A percentile compares a stretch with the other conserved stretches of the same genome.
phyloP scores from a whole-genome alignment of 2,888 invertebrate genomes.

The Scaptomyza flava region DNA sequence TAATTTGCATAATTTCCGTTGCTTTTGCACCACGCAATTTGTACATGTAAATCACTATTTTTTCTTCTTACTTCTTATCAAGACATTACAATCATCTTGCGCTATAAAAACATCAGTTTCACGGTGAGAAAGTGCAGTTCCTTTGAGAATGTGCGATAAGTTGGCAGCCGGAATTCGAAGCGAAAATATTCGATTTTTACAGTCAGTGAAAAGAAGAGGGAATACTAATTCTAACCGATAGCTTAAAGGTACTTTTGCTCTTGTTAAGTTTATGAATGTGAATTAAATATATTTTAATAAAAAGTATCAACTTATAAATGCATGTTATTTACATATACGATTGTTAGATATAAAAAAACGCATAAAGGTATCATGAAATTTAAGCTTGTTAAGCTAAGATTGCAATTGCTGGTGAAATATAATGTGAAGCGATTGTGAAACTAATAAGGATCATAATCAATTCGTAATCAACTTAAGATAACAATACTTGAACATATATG shows the following conservation, averaged over 20 bases:
- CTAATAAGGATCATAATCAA: slow-evolving; percentile 26
- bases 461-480: slow-evolving; percentile 40
- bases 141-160: slow-evolving; percentile 26
- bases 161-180: slow-evolving; percentile 2
- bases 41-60: slow-evolving; percentile 45
- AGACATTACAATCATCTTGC: slow-evolving; percentile 32
- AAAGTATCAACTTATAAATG: too few species aligned
- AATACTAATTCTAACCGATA: background rate
- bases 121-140: slow-evolving; percentile 49
- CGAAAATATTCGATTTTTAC: background rate
- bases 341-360: too few species aligned
- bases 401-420: slow-evolving; percentile 35
- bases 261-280: too few species aligned
- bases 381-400: slow-evolving; percentile 2
- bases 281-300: too few species aligned
- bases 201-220: background rate
- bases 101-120: slow-evolving; percentile 46
- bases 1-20: slow-evolving; percentile 52
- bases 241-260: background rate
- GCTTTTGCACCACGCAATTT: slow-evolving; percentile 48
- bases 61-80: slow-evolving; percentile 27
- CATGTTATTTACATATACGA: too few species aligned
- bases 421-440: slow-evolving; percentile 32
- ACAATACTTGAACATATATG: background rate
- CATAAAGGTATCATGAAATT: slow-evolving; percentile 20